phyloP scores from a whole-genome alignment of 2,888 invertebrate genomes.

The Lutraria lutraria region DNA sequence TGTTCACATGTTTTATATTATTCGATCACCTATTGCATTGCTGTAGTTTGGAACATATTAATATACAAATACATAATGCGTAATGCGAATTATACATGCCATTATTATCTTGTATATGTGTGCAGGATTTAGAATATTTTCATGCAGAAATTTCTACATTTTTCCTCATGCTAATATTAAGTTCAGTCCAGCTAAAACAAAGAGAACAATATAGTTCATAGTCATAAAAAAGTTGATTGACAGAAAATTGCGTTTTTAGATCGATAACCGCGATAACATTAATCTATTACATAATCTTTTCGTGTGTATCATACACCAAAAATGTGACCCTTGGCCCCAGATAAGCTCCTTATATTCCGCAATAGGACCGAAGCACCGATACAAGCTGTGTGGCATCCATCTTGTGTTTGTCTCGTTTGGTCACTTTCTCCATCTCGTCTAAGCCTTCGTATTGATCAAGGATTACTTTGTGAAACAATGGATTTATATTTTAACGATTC shows the following conservation, averaged over 20 bases:
- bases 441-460: not conserved
- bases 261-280: constrained; percentile 34
- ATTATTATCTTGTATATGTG: too few relatives aligned
- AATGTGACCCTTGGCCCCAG: constrained; percentile 34
- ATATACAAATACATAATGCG: too few relatives aligned
- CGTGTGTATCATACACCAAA: constrained; percentile 37
- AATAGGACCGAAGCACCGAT: not conserved
- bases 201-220: not conserved
- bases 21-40: too few relatives aligned
- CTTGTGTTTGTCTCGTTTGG: not conserved
- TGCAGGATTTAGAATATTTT: too few relatives aligned
- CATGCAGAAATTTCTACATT: too few relatives aligned
- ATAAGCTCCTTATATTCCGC: not conserved
- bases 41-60: too few relatives aligned
- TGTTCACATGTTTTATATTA: too few relatives aligned
- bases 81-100: too few relatives aligned
- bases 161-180: too few relatives aligned
- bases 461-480: constrained; percentile 12
- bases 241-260: not conserved
- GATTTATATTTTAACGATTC: constrained; percentile 16
- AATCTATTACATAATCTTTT: constrained; percentile 29
- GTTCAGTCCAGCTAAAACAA: too few relatives aligned
- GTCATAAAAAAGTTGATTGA: not conserved
- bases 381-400: constrained; percentile 18
- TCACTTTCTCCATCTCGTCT: constrained; percentile 3